Conservation (phyloP, 2,797 vertebrate species). For the Alectoris magna region DNA sequence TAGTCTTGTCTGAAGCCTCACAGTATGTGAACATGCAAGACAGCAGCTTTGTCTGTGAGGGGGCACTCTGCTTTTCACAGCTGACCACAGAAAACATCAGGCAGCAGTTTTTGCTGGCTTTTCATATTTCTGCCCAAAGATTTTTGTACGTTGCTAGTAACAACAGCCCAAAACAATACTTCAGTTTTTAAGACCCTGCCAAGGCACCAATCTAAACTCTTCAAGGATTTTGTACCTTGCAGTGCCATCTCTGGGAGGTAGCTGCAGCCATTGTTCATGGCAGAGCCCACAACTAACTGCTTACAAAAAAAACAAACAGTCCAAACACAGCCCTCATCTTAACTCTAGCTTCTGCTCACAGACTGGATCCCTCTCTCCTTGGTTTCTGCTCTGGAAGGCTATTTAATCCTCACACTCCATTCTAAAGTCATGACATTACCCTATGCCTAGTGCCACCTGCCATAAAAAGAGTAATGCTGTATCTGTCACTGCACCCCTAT, state of each 20-base stretch:
- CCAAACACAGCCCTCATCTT: background rate
- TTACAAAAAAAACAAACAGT: background rate
- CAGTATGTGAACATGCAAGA: background rate
- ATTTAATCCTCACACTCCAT: background rate
- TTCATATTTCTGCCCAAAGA: background rate
- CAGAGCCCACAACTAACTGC: background rate
- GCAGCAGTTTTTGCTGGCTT: background rate
- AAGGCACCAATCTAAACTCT: background rate
- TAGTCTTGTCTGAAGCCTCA: background rate
- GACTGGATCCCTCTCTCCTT: background rate
- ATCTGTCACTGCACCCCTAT: background rate
- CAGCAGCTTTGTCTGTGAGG: background rate
- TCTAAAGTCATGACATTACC: background rate
- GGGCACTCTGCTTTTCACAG: background rate
- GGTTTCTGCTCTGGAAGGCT: accelerated
- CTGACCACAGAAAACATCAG: background rate
- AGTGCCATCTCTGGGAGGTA: background rate
- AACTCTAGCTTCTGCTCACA: background rate
- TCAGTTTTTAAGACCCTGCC: background rate
- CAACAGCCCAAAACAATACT: background rate
- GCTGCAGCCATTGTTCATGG: background rate
- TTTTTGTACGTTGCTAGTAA: background rate
- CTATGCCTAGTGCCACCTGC: background rate
- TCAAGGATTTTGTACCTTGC: background rate
- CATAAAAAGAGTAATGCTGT: background rate